phyloP scores from a whole-genome alignment of 2,888 invertebrate genomes.

The Drosophila dives region DNA sequence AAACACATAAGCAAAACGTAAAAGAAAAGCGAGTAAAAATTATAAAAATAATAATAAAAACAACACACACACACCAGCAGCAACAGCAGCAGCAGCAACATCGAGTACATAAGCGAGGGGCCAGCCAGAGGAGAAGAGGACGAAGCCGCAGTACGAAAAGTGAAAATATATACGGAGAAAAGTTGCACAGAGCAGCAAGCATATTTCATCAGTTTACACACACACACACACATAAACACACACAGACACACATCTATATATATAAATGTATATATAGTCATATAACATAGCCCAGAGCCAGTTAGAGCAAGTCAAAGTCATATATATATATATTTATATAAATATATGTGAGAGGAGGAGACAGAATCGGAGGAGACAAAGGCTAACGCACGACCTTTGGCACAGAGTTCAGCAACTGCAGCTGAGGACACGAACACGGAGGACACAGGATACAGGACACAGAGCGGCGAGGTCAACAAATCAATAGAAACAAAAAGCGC shows the following conservation, averaged over 20 bases:
- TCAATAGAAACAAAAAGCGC: conserved; percentile 63
- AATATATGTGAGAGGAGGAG: conserved; percentile 8
- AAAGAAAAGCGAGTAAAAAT: conserved; percentile 58
- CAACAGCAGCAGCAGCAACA: conserved; percentile 29
- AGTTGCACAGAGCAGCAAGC: conserved; percentile 66
- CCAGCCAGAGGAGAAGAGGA: conserved; percentile 35
- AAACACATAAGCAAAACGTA: conserved; percentile 76
- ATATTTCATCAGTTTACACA: conserved; percentile 77
- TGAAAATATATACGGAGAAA: conserved; percentile 73
- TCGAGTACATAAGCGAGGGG: conserved; percentile 50
- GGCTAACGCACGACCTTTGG: conserved; percentile 81
- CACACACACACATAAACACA: conserved; percentile 16
- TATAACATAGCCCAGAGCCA: conserved; percentile 57
- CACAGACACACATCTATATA: not conserved
- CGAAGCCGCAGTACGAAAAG: conserved; percentile 67
- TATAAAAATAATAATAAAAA: conserved; percentile 68
- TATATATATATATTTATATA: conserved; percentile 10
- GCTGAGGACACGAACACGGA: conserved; percentile 40
- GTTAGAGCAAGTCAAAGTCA: conserved; percentile 44
- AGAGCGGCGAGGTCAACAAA: conserved; percentile 63
- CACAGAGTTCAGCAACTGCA: conserved; percentile 72
- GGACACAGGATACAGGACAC: conserved; percentile 10
- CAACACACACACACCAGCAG: conserved; percentile 42
- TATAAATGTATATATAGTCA: conserved; percentile 34
- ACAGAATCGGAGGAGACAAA: conserved; percentile 64